Evolutionary conservation across 2,888 invertebrate genomes (phyloP).

Genomic region (Drosophila percnosoma): DNA sequence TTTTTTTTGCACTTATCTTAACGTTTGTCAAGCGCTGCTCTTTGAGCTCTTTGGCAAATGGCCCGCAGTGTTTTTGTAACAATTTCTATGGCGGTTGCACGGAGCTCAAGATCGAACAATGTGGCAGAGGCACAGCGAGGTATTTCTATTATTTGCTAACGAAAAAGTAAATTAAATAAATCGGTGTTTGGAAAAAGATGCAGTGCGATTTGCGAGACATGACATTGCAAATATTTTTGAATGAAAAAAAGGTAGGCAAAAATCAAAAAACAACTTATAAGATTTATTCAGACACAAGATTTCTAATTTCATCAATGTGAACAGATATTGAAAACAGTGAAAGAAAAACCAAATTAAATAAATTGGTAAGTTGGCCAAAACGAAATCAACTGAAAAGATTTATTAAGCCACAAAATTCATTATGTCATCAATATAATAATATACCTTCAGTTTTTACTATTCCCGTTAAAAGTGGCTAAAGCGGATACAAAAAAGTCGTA

Average conservation of each 20-base stretch:
- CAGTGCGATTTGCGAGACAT: neutral
- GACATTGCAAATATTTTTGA: neutral
- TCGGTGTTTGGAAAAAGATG: neutral
- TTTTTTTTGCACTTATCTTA: slow-evolving; percentile 39
- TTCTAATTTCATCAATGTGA: neutral
- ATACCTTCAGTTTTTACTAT: neutral
- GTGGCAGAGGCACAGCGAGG: slow-evolving; percentile 1
- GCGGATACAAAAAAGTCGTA: neutral
- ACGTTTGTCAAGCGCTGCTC: slow-evolving; percentile 44
- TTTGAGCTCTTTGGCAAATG: slow-evolving; percentile 64
- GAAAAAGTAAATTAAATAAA: slow-evolving; percentile 10
- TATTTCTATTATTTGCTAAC: slow-evolving; percentile 12
- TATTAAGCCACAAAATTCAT: neutral
- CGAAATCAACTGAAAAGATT: neutral
- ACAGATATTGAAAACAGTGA: no score
- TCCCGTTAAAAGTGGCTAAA: neutral
- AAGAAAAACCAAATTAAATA: neutral
- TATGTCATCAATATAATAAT: neutral
- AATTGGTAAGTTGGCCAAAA: neutral
- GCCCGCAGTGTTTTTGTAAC: slow-evolving; percentile 72
- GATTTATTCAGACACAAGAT: neutral
- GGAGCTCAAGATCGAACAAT: slow-evolving; percentile 59
- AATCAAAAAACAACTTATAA: neutral
- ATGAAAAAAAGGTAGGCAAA: neutral
- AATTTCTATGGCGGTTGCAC: slow-evolving; percentile 59